Base-by-base conservation (phyloP, 1,140 invertebrate genomes). In the Caerostris darwini region DNA sequence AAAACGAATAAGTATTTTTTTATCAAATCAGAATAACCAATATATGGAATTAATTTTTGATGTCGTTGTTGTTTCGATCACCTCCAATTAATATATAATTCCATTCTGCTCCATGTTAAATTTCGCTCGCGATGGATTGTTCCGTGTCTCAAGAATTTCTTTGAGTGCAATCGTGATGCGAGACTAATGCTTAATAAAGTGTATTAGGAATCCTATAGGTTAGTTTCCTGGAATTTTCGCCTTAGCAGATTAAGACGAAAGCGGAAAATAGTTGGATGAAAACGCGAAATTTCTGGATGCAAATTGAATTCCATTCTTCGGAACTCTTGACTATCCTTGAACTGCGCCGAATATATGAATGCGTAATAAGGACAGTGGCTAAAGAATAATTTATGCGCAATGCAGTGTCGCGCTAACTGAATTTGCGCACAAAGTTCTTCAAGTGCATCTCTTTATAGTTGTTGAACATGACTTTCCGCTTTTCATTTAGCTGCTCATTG, bases 261-360 rank as follows among this genome's bases (percentile, higher is more conserved):
- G 61, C 17, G 17, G 61, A n/a, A 17, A 67, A 67, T 67, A 67
- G 17, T 67, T 67, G 61, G 61, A n/a, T 67, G 61, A 67, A 67
- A 67, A 67, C 61, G 61, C 61, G 61, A 67, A 67, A 67, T 67
- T 67, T 67, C 61, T 10, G 50, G 50, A 81, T 81, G 71, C 71
- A 81, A 81, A 81, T 81, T 81, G 50, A 81, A 81, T 81, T 81
- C 50, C 12, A 81, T 81, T 50, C 71, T 67, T 67, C 71, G 12
- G 71, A 81, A 81, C 19, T 81, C 71, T 50, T 81, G n/a, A 53
- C 71, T 67, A 81, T 53, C 12, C 71, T 10, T 50, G 50, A 81
- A 81, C 71, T 81, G 34, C 71, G 19, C 19, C 71, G 71, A 81
- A 81, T 81, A 81, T 53, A 81, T 81, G 71, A 81, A 81, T 81